Percentiles rank a stretch among this genome's conserved stretches.
phyloP scores from a whole-genome alignment of 2,888 invertebrate genomes.

The Eumacrocentrus americanus region DNA sequence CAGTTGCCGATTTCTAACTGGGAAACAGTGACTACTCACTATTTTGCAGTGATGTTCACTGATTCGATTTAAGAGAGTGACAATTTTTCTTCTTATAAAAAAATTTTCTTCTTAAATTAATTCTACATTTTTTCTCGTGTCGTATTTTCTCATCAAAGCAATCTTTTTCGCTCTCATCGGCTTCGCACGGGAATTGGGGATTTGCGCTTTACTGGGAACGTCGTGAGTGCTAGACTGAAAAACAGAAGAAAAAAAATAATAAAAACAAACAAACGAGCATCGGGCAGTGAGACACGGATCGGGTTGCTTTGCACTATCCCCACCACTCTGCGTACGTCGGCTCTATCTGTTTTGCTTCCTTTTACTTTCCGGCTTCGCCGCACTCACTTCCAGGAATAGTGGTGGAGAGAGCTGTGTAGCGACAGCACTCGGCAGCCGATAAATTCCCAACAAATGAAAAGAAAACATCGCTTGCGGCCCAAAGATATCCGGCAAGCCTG shows the following conservation, averaged over 20 bases:
- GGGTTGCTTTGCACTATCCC: background rate
- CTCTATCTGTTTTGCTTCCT: constrained; percentile 13
- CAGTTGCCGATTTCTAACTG: too few relatives aligned
- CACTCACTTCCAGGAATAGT: constrained; percentile 7
- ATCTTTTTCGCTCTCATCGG: constrained; percentile 16
- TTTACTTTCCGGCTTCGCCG: background rate
- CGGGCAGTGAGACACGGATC: background rate
- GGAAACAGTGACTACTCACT: too few relatives aligned
- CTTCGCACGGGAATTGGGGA: constrained; percentile 45
- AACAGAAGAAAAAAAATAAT: background rate
- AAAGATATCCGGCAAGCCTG: constrained; percentile 34
- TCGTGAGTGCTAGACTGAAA: constrained; percentile 40
- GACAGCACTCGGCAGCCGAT: constrained; percentile 42
- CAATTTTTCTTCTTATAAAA: too few relatives aligned
- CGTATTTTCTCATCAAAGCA: too few relatives aligned
- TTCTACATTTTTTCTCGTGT: too few relatives aligned
- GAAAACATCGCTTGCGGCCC: constrained; percentile 42
- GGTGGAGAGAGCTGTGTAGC: background rate
- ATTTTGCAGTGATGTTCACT: too few relatives aligned
- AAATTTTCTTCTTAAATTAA: too few relatives aligned
- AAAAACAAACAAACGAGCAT: background rate
- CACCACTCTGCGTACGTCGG: constrained; percentile 15
- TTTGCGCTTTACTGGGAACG: constrained; percentile 49
- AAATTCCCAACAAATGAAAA: constrained; percentile 49
- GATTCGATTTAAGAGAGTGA: too few relatives aligned